A percentile compares a stretch with the other conserved stretches of the same genome.
Evolutionary conservation across 2,797 vertebrate genomes (phyloP).

Genomic region (Chaunax sp.): DNA sequence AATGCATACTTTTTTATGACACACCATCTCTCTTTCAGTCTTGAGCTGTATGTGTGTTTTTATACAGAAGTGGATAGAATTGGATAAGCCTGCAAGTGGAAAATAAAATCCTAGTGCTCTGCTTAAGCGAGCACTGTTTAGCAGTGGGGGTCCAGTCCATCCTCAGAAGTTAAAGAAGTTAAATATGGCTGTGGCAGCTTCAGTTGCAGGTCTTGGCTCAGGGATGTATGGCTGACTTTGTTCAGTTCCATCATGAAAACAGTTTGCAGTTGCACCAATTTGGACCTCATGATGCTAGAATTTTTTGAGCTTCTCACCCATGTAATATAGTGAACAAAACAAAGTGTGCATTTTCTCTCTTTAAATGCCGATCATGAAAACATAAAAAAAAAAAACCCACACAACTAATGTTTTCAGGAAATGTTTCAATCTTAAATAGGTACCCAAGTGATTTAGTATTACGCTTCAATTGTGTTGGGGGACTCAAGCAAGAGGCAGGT

Average conservation of each 20-base stretch:
- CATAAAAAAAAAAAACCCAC: slow-evolving; percentile 1
- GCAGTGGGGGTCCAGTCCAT: slow-evolving; percentile 57
- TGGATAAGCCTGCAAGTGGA: slow-evolving; percentile 62
- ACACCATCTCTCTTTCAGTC: slow-evolving; percentile 31
- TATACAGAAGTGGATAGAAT: slow-evolving; percentile 43
- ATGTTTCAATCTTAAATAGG: slow-evolving; percentile 3
- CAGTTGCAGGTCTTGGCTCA: slow-evolving; percentile 53
- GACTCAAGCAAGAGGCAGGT: not conserved
- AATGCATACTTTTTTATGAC: slow-evolving; percentile 65
- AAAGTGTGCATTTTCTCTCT: slow-evolving; percentile 2
- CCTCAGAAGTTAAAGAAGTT: slow-evolving; percentile 47
- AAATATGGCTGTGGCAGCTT: slow-evolving; percentile 55
- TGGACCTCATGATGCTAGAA: slow-evolving; percentile 26
- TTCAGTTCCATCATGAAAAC: slow-evolving; percentile 49
- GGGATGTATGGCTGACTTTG: slow-evolving; percentile 27
- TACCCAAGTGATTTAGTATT: not conserved
- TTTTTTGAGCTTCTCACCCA: slow-evolving; percentile 12
- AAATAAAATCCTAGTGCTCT: slow-evolving; percentile 61
- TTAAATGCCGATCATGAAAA: slow-evolving; percentile 7
- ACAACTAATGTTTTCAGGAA: slow-evolving; percentile 18
- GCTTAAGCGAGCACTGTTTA: slow-evolving; percentile 53
- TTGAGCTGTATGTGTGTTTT: slow-evolving; percentile 38
- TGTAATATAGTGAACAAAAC: slow-evolving; percentile 23
- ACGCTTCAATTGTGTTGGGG: not conserved
- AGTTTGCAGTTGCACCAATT: slow-evolving; percentile 37